These are phyloP conservation scores for Argynnis bischoffii DNA, from an alignment of 2,888 invertebrate genomes.

Conservation along the genomic window DNA sequence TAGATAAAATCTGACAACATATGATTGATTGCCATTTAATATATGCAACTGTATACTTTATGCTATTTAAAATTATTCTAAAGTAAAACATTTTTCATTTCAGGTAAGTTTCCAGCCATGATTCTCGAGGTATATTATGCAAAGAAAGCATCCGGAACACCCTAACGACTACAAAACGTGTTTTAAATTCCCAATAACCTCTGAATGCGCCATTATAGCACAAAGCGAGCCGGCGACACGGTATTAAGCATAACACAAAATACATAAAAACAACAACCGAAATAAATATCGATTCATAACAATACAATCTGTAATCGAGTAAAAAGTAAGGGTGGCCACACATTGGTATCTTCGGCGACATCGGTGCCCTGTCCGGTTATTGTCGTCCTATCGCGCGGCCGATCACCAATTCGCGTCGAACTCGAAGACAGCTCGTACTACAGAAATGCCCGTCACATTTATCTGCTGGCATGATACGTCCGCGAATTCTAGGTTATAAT, in stretches of 20 bases:
- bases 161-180: constrained; percentile 68
- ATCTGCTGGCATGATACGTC: constrained; percentile 35
- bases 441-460: constrained; percentile 65
- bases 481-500: constrained; percentile 24
- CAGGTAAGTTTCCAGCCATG: constrained; percentile 61
- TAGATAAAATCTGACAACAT: constrained; percentile 6
- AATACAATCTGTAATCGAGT: constrained; percentile 77
- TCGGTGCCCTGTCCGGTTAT: constrained; percentile 65
- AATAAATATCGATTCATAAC: constrained; percentile 79
- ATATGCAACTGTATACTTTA: background rate
- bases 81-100: constrained; percentile 48
- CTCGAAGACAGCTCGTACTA: constrained; percentile 53
- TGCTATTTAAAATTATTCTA: background rate
- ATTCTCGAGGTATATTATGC: constrained; percentile 30
- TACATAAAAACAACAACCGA: constrained; percentile 68
- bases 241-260: constrained; percentile 54
- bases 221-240: constrained; percentile 51
- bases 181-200: constrained; percentile 60
- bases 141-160: constrained; percentile 48
- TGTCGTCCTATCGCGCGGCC: constrained; percentile 67
- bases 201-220: constrained; percentile 62
- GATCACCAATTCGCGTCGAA: constrained; percentile 60
- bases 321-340: constrained; percentile 73
- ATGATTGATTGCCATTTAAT: constrained; percentile 1
- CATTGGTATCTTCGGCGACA: constrained; percentile 63